Evolutionary conservation across 2,797 vertebrate species (phyloP).

Genomic region (Protonibea diacanthus): DNA sequence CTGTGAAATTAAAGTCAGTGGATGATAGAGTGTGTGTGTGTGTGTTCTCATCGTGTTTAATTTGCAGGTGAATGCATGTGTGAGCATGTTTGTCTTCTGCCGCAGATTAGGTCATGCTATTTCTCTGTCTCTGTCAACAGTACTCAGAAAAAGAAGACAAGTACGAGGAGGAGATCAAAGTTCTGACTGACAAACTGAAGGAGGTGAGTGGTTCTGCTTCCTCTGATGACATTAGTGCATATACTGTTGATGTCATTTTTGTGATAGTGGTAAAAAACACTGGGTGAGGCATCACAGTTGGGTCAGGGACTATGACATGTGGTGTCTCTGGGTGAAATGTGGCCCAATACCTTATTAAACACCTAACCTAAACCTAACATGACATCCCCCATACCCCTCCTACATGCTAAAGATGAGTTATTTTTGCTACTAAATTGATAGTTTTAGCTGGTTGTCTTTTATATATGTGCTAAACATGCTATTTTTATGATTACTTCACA

Average conservation of each 20-base stretch:
- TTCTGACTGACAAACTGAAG: slow-evolving; percentile 90
- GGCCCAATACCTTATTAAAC: not conserved
- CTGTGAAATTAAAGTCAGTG: not conserved
- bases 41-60: slow-evolving; percentile 11
- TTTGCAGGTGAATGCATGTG: slow-evolving; percentile 16
- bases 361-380: not conserved
- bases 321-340: not conserved
- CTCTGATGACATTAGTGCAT: not conserved
- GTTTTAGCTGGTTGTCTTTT: not conserved
- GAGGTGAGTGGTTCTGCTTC: slow-evolving; percentile 76
- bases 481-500: not conserved
- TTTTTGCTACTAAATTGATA: not conserved
- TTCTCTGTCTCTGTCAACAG: slow-evolving; percentile 78
- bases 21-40: not conserved
- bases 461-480: not conserved
- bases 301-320: not conserved
- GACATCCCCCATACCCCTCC: too few relatives aligned
- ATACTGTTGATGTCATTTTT: not conserved
- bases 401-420: not conserved
- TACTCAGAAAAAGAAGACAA: slow-evolving; percentile 99
- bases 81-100: slow-evolving; percentile 2
- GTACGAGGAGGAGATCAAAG: slow-evolving; percentile 99
- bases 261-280: not conserved
- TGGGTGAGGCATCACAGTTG: not conserved
- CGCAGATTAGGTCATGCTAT: not conserved